These are phyloP conservation scores for Pyrrhia umbra DNA, from an alignment of 2,888 invertebrate species.

Conservation along the genomic window DNA sequence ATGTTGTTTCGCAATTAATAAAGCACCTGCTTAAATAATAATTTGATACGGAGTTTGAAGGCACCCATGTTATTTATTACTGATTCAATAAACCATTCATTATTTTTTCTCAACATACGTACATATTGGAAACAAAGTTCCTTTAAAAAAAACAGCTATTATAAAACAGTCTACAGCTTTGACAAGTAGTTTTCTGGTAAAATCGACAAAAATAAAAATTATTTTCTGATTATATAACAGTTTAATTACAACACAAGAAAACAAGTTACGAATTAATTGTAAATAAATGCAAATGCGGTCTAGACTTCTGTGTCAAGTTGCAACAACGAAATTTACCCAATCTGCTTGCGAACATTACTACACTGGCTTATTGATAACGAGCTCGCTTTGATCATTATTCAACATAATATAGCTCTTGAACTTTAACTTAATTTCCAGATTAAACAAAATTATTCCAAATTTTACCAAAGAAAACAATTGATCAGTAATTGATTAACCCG, in stretches of 20 bases:
- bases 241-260: constrained; percentile 50
- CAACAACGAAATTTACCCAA: constrained; percentile 47
- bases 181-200: neutral
- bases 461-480: neutral
- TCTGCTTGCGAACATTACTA: constrained; percentile 31
- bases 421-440: neutral
- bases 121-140: too few species aligned
- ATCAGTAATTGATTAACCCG: neutral
- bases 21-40: constrained; percentile 29
- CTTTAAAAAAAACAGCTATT: neutral
- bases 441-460: neutral
- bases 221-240: constrained; percentile 36
- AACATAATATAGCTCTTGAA: neutral
- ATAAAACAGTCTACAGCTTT: neutral
- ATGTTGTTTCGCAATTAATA: constrained; percentile 1
- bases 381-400: neutral
- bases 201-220: constrained; percentile 24
- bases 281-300: constrained; percentile 61
- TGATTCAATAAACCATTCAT: constrained; percentile 1
- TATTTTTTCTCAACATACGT: neutral
- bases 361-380: constrained; percentile 31
- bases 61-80: neutral
- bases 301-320: constrained; percentile 54
- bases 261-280: constrained; percentile 49
- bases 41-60: constrained; percentile 6